Evolutionary conservation across 2,797 vertebrate species (phyloP), one percentile per base, ranked within the genome.

Genomic region (Phrynocephalus vlangalii): DNA sequence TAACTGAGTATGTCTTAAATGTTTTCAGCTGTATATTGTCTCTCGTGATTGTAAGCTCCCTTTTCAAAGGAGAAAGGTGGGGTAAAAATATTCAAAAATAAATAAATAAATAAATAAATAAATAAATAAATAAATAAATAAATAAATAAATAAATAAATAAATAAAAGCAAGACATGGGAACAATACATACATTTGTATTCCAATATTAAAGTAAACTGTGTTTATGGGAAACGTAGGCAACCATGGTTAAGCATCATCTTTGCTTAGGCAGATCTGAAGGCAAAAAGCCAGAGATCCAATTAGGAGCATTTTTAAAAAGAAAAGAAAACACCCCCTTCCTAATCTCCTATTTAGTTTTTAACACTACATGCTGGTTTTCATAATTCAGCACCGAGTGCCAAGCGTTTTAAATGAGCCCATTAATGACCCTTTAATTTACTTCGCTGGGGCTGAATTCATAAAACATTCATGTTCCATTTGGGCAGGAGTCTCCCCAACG

Each of bases 341-440:
- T 2, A 92, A 95, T 93, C 91, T 86, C 91, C 93, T 92, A 79
- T 90, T 88, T 91, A 85, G 87, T 93, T 87, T 85, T 94, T 93
- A 93, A 90, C 91, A 91, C 85, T 89, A 90, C 82, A 88, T 87
- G 85, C 85, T 93, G 93, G 90, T 95, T 95, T 95, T 94, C 93
- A 95, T 95, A 94, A 96, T 94, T 93, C 94, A 93, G 93, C 93
- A 94, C 91, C 90, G 95, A 96, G 94, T 93, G 94, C 91, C 88
- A 87, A 88, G 90, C 91, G 95, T 94, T 95, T 95, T 96, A 96
- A 87, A 96, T 93, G 93, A 96, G 93, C 83, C 91, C 92, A 95
- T 93, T 96, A 96, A 96, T 94, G 94, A 95, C 93, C 87, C 95
- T 96, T 96, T 95, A 94, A 94, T 96, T 96, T 96, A 95, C 94